phyloP scores from a whole-genome alignment of 1,140 invertebrate genomes.

The Centruroides sculpturatus region DNA sequence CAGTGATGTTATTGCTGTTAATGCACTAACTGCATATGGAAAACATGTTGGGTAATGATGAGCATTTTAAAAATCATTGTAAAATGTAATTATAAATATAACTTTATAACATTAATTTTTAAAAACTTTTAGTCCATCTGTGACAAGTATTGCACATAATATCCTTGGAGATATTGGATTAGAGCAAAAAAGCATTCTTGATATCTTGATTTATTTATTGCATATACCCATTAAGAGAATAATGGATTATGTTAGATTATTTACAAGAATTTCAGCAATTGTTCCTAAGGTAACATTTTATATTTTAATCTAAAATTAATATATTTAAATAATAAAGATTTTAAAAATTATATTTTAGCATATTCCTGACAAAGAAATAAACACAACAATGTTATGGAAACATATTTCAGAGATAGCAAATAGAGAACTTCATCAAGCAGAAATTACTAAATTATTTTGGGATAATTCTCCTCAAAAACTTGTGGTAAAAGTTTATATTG shows the following conservation, averaged over 20 bases:
- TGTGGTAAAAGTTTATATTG: conserved; percentile 20
- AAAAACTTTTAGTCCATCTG: conserved; percentile 10
- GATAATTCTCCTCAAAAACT: conserved; percentile 45
- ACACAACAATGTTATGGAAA: conserved; percentile 29
- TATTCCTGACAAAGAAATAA: not conserved
- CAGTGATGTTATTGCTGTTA: conserved; percentile 55
- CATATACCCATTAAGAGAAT: conserved; percentile 4
- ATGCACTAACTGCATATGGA: conserved; percentile 47
- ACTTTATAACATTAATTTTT: no score
- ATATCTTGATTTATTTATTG: not conserved
- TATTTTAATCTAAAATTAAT: no score
- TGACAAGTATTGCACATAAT: not conserved
- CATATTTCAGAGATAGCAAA: conserved; percentile 44
- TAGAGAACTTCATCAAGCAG: conserved; percentile 49
- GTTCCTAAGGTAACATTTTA: conserved; percentile 34
- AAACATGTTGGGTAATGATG: conserved; percentile 18
- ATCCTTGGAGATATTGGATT: not conserved
- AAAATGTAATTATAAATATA: no score
- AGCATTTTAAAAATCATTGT: no score
- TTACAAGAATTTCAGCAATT: conserved; percentile 28
- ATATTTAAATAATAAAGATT: conserved; percentile 18
- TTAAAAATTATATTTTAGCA: no score
- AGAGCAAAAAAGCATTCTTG: not conserved
- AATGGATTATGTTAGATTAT: conserved; percentile 17
- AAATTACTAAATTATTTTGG: conserved; percentile 59